Base-by-base conservation (phyloP, 2,888 invertebrate species). In the Ormia ochracea region DNA sequence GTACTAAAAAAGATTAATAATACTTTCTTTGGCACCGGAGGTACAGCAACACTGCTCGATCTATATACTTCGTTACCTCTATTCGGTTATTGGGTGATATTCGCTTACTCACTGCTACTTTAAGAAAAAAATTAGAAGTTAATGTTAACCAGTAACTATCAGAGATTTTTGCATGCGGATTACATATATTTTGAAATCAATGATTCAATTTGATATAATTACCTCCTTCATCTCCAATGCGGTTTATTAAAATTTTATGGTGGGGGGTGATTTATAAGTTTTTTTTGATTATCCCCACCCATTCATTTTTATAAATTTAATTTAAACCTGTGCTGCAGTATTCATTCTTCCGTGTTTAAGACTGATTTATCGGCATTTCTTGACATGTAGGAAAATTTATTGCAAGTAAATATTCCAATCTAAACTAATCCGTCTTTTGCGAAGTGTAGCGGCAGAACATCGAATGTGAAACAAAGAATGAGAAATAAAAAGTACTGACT, bases 341-440 rank as follows among this genome's bases (percentile, higher is more conserved):
- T 73, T 80, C 76, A 68, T 68, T 63, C 50, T 72, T 41, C 63
- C 28, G 38, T 76, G 3, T 41, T 72, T 48, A 26, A 68, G 31
- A 23, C 76, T 80, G 68, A 80, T 80, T 80, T 80, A 80, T 80
- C 76, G 72, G 72, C 72, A 63, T 73, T 72, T 69, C 72, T 73
- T 54, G 17, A 19, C 41, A 26, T 61, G 54, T 33, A 45, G 21
- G 50, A 69, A 78, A 69, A 63, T 56, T 54, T 73, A 72, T 61
- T 61, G 61, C 54, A 68, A 75, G 21, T 54, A 52, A 50, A 76
- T 76, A 50, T 59, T 61, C 52, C 63, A 56, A 72, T 50, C 54
- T 36, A 72, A 72, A 63, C 61, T 56, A 56, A 80, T 72, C 56
- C 31, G 0, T 7, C n/a, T 63, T 69, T 58, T 50, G 65, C 50